Evolutionary conservation across 2,888 invertebrate genomes (phyloP).

Genomic region (Diplazon laetatorius): DNA sequence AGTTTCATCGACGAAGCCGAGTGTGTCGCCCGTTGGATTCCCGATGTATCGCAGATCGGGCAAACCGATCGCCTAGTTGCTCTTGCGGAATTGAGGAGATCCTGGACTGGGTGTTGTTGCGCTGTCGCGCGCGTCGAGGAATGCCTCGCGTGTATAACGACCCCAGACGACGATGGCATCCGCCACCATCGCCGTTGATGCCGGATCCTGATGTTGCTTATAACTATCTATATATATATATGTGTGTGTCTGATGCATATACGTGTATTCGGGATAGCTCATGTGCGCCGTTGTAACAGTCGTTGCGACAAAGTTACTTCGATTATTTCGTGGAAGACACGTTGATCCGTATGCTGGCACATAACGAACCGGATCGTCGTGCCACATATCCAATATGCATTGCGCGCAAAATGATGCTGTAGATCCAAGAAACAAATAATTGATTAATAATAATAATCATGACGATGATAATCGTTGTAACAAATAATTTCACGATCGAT

Average conservation of each 20-base stretch:
- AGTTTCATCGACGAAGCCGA: too few relatives aligned
- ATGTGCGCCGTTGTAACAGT: not conserved
- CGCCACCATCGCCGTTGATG: slow-evolving; percentile 22
- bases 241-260: too few relatives aligned
- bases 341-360: slow-evolving; percentile 13
- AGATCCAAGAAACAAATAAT: too few relatives aligned
- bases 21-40: slow-evolving; percentile 37
- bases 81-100: slow-evolving; percentile 34
- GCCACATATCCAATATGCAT: slow-evolving; percentile 11
- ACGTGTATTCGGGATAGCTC: not conserved
- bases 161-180: slow-evolving; percentile 1
- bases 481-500: too few relatives aligned
- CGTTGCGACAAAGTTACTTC: slow-evolving; percentile 7
- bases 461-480: too few relatives aligned
- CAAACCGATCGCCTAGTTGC: slow-evolving; percentile 4
- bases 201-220: slow-evolving; percentile 12
- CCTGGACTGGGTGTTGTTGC: slow-evolving; percentile 59
- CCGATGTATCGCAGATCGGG: not conserved
- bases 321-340: not conserved
- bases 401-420: too few relatives aligned
- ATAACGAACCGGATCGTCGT: slow-evolving; percentile 48
- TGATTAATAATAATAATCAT: too few relatives aligned
- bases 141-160: slow-evolving; percentile 39
- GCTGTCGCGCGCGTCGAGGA: slow-evolving; percentile 43
- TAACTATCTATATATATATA: too few relatives aligned